Evolutionary conservation across 2,113 vertebrate genomes (phyloP).

Genomic region (Boulengerochromis microlepis): DNA sequence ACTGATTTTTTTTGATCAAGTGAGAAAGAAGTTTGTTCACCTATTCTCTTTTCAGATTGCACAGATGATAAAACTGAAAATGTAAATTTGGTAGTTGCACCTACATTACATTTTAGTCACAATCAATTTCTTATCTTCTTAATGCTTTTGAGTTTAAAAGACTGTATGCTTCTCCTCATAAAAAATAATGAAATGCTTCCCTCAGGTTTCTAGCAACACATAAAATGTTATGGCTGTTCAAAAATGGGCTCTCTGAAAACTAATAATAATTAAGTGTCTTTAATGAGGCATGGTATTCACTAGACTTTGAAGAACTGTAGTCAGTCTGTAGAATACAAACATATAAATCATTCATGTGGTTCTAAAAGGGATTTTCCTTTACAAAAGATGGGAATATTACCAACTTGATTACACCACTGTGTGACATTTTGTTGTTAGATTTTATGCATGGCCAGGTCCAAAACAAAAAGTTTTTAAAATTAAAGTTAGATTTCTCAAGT

Average conservation of each 20-base stretch:
- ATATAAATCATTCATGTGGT: not conserved
- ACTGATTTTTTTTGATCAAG: not conserved
- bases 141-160: constrained; percentile 10
- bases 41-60: not conserved
- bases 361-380: not conserved
- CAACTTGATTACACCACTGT: not conserved
- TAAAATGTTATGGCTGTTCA: constrained; percentile 64
- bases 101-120: not conserved
- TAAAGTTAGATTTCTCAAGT: not conserved
- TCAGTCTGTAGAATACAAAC: not conserved
- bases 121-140: not conserved
- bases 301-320: constrained; percentile 13
- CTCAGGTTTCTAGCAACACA: constrained; percentile 59
- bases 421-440: not conserved
- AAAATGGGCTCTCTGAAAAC: constrained; percentile 67
- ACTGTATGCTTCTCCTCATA: constrained; percentile 31
- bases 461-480: not conserved
- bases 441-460: not conserved
- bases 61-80: not conserved
- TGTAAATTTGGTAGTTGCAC: not conserved
- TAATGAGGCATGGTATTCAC: constrained; percentile 64
- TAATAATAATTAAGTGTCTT: constrained; percentile 71
- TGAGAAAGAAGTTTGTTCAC: not conserved
- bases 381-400: not conserved
- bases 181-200: constrained; percentile 50